Evolutionary conservation across 2,113 vertebrate species (phyloP), one percentile per base, ranked within the genome.

Genomic region (Cyprinus carpio): DNA sequence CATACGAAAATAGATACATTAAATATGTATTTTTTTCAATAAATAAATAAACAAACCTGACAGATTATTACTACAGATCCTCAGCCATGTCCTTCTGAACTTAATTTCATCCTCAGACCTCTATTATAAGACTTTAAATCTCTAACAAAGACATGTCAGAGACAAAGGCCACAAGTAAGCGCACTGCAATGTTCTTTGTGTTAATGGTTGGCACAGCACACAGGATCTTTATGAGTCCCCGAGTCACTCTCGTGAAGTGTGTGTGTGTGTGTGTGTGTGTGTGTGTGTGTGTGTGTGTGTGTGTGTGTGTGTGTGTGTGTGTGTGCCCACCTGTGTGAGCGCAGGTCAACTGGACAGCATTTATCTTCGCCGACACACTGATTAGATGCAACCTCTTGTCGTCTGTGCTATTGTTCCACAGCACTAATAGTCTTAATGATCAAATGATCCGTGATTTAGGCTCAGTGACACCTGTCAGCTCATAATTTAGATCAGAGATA

Each of bases 131-230:
- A 54, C n/a, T 34, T 16, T 88, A 81, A 83, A 88, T 85, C 43
- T 78, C 58, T 12, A 37, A 54, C 65, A 85, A 82, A 64, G 78
- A 85, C 76, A 23, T 27, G 72, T 74, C 84, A 43, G 6, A 88
- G 80, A 86, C 84, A 88, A 86, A 86, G 84, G 84, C 46, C 81
- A 86, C 25, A 31, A 43, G 51, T 72, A 27, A 79, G 12, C 6
- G 37, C 9, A 2, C 37, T 40, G 37, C 20, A 65, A 29, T 81
- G 51, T 75, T 84, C 74, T 74, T n/a, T 54, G 23, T 16, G 40
- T 64, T 77, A 76, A 82, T 85, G 74, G 31, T 62, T 23, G 88
- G 71, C 37, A 62, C 85, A 65, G 49, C 34, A 72, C 69, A 83
- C 51, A 13, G 67, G 71, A 64, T 31, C 23, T 20, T 67, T 60